phyloP scores from a whole-genome alignment of 2,888 invertebrate genomes.

The Agrochola lota region DNA sequence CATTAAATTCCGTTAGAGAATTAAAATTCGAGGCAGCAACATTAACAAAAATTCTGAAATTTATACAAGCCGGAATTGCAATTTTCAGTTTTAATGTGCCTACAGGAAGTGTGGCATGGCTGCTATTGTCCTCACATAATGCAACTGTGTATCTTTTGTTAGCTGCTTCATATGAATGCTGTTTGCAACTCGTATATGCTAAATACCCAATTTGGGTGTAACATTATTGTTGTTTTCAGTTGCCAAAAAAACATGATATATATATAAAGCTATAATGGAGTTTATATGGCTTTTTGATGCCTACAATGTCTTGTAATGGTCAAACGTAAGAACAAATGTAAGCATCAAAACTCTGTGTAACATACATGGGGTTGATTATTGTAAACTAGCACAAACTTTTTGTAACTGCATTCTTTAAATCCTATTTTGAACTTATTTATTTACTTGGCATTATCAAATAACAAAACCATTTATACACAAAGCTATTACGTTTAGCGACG shows the following conservation, averaged over 20 bases:
- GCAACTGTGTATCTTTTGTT: slow-evolving; percentile 57
- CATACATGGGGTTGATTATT: too few relatives aligned
- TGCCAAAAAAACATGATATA: background rate
- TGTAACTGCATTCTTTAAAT: slow-evolving; percentile 1
- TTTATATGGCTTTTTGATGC: background rate
- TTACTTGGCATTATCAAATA: background rate
- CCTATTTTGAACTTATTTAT: too few relatives aligned
- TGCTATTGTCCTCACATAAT: slow-evolving; percentile 57
- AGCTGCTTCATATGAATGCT: slow-evolving; percentile 37
- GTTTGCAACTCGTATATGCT: slow-evolving; percentile 48
- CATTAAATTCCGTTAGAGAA: slow-evolving; percentile 10
- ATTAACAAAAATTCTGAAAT: slow-evolving; percentile 35
- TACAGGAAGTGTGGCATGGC: slow-evolving; percentile 42
- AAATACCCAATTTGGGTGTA: slow-evolving; percentile 49
- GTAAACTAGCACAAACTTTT: background rate
- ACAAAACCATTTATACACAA: background rate
- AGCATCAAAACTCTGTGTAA: background rate
- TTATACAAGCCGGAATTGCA: slow-evolving; percentile 35
- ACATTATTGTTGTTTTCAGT: slow-evolving; percentile 31
- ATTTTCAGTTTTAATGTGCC: slow-evolving; percentile 54
- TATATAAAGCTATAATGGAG: too few relatives aligned
- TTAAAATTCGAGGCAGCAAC: background rate
- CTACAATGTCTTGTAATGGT: background rate
- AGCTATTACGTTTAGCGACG: slow-evolving; percentile 22
- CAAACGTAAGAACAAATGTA: background rate